Evolutionary conservation across 2,797 vertebrate species (phyloP), one percentile per base, ranked within the genome.

Genomic region (Petrocephalus sullivani): DNA sequence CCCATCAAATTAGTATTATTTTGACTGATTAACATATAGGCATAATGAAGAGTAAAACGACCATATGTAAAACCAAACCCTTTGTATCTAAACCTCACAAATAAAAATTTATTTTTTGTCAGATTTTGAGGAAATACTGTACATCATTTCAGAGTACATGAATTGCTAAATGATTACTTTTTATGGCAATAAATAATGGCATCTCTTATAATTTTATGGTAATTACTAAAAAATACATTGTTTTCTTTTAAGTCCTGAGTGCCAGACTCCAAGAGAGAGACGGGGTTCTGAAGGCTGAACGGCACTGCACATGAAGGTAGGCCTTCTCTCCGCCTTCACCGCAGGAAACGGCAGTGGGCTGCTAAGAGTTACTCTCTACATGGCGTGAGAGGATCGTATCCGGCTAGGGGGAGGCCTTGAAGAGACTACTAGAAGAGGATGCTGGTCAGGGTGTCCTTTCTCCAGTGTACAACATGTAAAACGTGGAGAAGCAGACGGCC

Each of bases 401-500:
- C 3, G 75, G 41, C 9, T 54, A 53, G 54, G 12, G 0, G 23
- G 56, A 41, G 33, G 57, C 51, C 16, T 9, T 67, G 2, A 51
- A 5, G 19, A 71, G 67, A 4, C 33, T 7, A 51, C 49, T 88
- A 2, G 8, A 56, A 4, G 85, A 6, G 9, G 87, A 60, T 0
- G 58, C 16, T 6, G 81, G 91, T 94, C 94, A 95, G 5, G 93
- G 90, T 92, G 6, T 91, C 90, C 9, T 92, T 88, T 90, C 91
- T 16, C 90, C 88, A 0, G 88, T 90, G 14, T 90, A 94, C 0
- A 94, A 89, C 75, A 95, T 89, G 93, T 95, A 96, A 87, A 97
- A 93, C 87, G 93, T 95, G 92, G 95, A 96, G 89, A 96, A 93
- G 94, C 95, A 95, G 87, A 97, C 91, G 89, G 93, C 93, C 93